Conservation (phyloP, 2,797 vertebrate species). For the Enteromius unitaeniatus region DNA sequence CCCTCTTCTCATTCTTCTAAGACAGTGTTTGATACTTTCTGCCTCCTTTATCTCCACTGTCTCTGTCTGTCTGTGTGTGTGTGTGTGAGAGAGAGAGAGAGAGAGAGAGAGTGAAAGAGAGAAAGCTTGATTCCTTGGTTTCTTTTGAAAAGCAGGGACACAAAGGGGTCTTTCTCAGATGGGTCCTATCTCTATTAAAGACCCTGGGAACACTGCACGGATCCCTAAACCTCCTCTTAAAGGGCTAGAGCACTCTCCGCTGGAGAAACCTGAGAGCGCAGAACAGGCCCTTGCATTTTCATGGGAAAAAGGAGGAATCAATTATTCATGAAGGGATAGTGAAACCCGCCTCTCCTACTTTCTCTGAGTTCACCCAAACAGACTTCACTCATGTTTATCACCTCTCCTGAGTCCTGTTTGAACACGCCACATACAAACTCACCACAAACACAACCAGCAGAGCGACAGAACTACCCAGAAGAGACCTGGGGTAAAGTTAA, state of each 20-base stretch:
- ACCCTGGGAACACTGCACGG: constrained; percentile 80
- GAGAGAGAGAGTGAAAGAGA: constrained; percentile 40
- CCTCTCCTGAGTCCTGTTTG: constrained; percentile 20
- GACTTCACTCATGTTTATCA: background rate
- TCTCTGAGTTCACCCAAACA: constrained; percentile 17
- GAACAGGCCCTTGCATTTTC: constrained; percentile 55
- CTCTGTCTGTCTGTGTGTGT: constrained; percentile 66
- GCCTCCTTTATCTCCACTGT: constrained; percentile 44
- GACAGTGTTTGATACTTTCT: constrained; percentile 50
- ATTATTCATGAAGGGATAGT: constrained; percentile 51
- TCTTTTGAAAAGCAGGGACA: constrained; percentile 77
- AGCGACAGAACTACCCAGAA: constrained; percentile 36
- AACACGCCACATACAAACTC: constrained; percentile 49
- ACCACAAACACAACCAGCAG: constrained; percentile 43
- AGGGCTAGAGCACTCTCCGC: constrained; percentile 70
- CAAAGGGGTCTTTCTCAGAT: constrained; percentile 84
- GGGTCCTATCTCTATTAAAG: constrained; percentile 79
- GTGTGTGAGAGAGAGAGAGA: constrained; percentile 60
- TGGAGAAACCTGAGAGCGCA: constrained; percentile 57
- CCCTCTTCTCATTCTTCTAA: constrained; percentile 14
- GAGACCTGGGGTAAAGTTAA: background rate
- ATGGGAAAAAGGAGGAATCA: constrained; percentile 59
- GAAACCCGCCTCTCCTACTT: background rate
- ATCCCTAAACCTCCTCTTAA: constrained; percentile 74
- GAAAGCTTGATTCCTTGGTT: constrained; percentile 72